Conservation (phyloP, 37 sponge, comb jelly and placozoan genomes). For the Aphrocallistes beatrix region DNA sequence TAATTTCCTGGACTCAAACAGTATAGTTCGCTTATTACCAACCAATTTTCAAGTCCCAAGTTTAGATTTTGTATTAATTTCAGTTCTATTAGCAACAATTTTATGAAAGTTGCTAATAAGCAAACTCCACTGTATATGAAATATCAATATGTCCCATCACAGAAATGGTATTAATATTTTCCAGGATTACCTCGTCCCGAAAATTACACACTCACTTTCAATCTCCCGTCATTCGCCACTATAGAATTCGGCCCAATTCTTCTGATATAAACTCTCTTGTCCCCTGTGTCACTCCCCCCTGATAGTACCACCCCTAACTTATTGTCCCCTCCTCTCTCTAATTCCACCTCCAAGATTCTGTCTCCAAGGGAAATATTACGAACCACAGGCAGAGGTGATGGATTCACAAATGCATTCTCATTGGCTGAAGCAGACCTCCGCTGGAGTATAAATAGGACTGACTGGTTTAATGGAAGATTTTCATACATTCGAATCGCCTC, state of each 20-base stretch:
- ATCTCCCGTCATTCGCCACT: background rate
- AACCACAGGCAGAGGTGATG: background rate
- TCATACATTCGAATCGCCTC: background rate
- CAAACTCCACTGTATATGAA: no score
- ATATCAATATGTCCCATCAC: no score
- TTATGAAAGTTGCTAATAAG: no score
- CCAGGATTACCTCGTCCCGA: no score
- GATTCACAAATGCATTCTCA: background rate
- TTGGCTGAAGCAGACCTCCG: background rate
- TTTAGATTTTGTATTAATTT: no score
- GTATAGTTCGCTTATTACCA: no score
- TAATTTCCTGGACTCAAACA: no score
- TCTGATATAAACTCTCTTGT: background rate
- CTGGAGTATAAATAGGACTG: slow-evolving; percentile 16
- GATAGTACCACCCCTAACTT: background rate
- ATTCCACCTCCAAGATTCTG: background rate
- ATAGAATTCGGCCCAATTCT: background rate
- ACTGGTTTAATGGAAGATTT: background rate
- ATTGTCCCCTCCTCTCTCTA: background rate
- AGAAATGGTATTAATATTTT: no score
- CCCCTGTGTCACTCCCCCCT: background rate
- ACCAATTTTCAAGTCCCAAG: no score
- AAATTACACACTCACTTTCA: no score
- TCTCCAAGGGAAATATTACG: background rate
- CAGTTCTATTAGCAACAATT: no score